These are phyloP conservation scores for Brachyptera risi DNA, from an alignment of 2,888 invertebrate genomes.

Conservation along the genomic window DNA sequence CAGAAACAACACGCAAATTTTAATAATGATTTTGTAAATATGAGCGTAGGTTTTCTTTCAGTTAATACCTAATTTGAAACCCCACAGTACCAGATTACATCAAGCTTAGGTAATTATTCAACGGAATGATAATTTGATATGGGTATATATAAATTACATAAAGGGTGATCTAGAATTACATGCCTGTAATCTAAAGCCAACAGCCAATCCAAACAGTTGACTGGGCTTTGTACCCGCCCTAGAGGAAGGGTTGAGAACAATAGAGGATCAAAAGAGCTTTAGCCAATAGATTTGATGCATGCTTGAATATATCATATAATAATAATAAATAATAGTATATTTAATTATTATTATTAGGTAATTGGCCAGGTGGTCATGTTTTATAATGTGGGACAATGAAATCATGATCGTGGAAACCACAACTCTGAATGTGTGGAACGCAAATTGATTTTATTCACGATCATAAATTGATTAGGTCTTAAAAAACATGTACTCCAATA, in stretches of 20 bases:
- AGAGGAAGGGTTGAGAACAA: slow-evolving; percentile 6
- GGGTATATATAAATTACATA: too few species aligned
- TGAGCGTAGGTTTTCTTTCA: too few species aligned
- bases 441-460: not conserved
- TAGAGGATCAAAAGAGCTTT: slow-evolving; percentile 1
- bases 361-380: slow-evolving; percentile 6
- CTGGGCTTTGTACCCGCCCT: not conserved
- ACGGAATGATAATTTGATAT: slow-evolving; percentile 7
- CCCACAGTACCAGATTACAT: too few species aligned
- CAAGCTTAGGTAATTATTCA: slow-evolving; percentile 2
- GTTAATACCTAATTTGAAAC: too few species aligned
- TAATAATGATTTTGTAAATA: too few species aligned
- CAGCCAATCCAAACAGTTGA: not conserved
- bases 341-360: too few species aligned
- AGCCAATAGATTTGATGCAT: not conserved
- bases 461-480: too few species aligned
- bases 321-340: too few species aligned
- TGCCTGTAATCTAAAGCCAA: slow-evolving; percentile 9
- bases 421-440: not conserved
- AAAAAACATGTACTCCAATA: too few species aligned
- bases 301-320: too few species aligned
- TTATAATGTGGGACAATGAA: not conserved
- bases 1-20: too few species aligned
- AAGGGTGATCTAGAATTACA: slow-evolving; percentile 16
- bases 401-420: not conserved